Conservation (phyloP, 2,797 vertebrate genomes). For the Acomys russatus region DNA sequence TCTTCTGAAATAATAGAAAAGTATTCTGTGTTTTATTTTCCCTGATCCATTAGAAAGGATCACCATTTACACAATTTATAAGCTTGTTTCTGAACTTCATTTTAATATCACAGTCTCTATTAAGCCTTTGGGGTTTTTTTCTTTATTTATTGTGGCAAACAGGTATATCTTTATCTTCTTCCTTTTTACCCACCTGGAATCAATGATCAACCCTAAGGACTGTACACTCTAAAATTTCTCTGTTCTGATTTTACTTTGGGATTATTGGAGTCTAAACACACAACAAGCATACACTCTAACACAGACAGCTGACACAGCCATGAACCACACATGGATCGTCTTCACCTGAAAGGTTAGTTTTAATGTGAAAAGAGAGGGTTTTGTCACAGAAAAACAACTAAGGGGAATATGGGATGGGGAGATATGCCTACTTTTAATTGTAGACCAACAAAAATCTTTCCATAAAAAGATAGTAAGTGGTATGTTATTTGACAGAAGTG, state of each 20-base stretch:
- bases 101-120: not conserved
- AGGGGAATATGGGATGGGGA: not conserved
- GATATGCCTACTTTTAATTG: not conserved
- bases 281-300: not conserved
- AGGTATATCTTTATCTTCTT: not conserved
- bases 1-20: slow-evolving; percentile 4
- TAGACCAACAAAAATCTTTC: not conserved
- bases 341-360: not conserved
- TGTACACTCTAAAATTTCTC: not conserved
- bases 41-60: not conserved
- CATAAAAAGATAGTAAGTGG: not conserved
- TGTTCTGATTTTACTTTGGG: not conserved
- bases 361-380: not conserved
- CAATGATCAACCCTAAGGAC: not conserved
- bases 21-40: not conserved
- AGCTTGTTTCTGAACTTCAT: not conserved
- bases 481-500: not conserved
- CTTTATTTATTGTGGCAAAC: not conserved
- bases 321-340: not conserved
- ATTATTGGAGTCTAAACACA: not conserved
- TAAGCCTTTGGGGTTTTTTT: not conserved
- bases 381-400: not conserved
- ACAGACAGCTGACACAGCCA: not conserved
- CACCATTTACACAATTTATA: not conserved
- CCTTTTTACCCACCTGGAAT: not conserved